Evolutionary conservation across 2,797 vertebrate genomes (phyloP), one percentile per base, ranked within the genome.

Genomic region (Channallabes apus): DNA sequence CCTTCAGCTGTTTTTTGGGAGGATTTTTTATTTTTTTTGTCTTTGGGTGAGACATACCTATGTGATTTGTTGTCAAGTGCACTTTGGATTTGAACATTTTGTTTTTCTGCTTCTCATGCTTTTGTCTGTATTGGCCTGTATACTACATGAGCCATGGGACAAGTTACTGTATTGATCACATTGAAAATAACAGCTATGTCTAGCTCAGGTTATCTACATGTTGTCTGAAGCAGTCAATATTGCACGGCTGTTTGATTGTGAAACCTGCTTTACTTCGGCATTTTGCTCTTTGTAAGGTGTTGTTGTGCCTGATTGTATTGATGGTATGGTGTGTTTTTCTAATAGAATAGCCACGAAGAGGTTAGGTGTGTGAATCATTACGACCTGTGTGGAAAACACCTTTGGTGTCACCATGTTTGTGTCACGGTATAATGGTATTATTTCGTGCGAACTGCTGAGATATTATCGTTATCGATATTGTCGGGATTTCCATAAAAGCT

Each of bases 1-100:
- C 32, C 58, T 41, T 68, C 35, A 7, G 83, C 7, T 68, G 64
- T 32, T 6, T 61, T 54, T 71, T 54, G 11, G 12, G 51, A 54
- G 51, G 14, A 54, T 51, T 51, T 0, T 35, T 35, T 35, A n/a
- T n/a, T n/a, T n/a, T n/a, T n/a, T 84, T 64, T 29, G 17, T 17
- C 17, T 41, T 61, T 14, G 32, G n/a, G 64, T 51, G 64, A 54
- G n/a, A 54, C 32, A 41, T 79, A 46, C 18, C 35, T 59, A 79
- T 62, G 35, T 27, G 77, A 79, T 64, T 62, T 62, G 77, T 79
- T 79, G 58, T 46, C 59, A 27, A 17, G 6, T 65, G 78, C 46
- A 64, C 32, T 4, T 18, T 80, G 24, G 32, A 80, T 51, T 67
- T 38, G 54, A 76, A 32, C 54, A 22, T 58, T 58, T 58, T 5